Percentiles rank a stretch among this genome's conserved stretches.
phyloP scores from a whole-genome alignment of 2,888 invertebrate species.

The Leptinotarsa juncta region DNA sequence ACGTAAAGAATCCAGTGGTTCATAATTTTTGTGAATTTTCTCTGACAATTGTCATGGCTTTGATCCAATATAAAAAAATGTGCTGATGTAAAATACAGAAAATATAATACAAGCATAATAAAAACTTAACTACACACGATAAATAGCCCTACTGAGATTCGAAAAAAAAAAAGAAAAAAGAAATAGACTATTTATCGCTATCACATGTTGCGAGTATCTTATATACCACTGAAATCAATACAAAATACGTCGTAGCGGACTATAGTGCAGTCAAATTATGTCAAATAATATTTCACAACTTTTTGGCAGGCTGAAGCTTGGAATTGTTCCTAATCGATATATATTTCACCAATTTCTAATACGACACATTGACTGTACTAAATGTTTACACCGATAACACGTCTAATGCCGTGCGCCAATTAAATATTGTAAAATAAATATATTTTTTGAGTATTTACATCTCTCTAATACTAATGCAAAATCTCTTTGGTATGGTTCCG shows the following conservation, averaged over 20 bases:
- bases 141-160: slow-evolving; percentile 53
- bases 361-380: slow-evolving; percentile 29
- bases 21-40: too few species aligned
- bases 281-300: slow-evolving; percentile 3
- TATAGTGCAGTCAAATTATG: slow-evolving; percentile 23
- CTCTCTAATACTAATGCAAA: slow-evolving; percentile 50
- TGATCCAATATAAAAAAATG: slow-evolving; percentile 6
- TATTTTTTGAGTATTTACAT: slow-evolving; percentile 52
- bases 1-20: too few species aligned
- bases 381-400: slow-evolving; percentile 41
- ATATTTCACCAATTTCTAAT: slow-evolving; percentile 1
- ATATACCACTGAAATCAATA: slow-evolving; percentile 51
- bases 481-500: slow-evolving; percentile 55
- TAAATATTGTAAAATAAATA: slow-evolving; percentile 23
- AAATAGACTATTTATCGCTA: slow-evolving; percentile 57
- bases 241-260: slow-evolving; percentile 10
- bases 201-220: slow-evolving; percentile 64
- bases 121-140: slow-evolving; percentile 56
- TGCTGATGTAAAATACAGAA: slow-evolving; percentile 25
- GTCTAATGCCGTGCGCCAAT: slow-evolving; percentile 37
- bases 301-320: slow-evolving; percentile 9
- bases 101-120: slow-evolving; percentile 48
- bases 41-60: background rate
- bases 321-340: background rate
- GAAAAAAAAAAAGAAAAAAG: slow-evolving; percentile 45